Percentiles rank a stretch among this genome's conserved stretches.
These are phyloP conservation scores for Acronicta leporina DNA, from an alignment of 2,888 invertebrate species.

Conservation along the genomic window DNA sequence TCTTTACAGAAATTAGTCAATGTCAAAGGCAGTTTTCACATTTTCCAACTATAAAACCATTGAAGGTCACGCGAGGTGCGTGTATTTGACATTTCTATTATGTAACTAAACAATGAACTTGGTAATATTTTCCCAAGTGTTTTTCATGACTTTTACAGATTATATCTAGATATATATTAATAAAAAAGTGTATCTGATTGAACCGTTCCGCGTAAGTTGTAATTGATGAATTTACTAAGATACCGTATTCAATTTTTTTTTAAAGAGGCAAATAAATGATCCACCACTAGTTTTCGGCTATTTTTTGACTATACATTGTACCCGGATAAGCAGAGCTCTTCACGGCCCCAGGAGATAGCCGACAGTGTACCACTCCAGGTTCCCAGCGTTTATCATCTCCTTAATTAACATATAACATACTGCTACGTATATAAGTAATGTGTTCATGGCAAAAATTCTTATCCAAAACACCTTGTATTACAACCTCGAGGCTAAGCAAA, in stretches of 20 bases:
- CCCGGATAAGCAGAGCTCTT: too few relatives aligned
- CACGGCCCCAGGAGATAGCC: too few relatives aligned
- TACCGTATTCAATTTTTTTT: too few relatives aligned
- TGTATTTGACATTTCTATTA: conserved; percentile 31
- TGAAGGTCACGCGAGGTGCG: conserved; percentile 40
- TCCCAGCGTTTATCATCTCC: too few relatives aligned
- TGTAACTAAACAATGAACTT: conserved; percentile 24
- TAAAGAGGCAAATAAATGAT: too few relatives aligned
- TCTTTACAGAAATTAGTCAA: conserved; percentile 35
- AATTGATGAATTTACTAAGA: neutral
- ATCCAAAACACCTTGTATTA: conserved; percentile 19
- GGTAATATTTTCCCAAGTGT: conserved; percentile 19
- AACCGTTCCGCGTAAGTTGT: conserved; percentile 2
- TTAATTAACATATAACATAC: neutral
- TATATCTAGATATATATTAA: conserved; percentile 23
- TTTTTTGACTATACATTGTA: too few relatives aligned
- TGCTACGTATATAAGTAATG: neutral
- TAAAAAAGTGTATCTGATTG: conserved; percentile 25
- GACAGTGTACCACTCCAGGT: too few relatives aligned
- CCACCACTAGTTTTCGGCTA: too few relatives aligned
- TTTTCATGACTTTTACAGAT: conserved; percentile 13
- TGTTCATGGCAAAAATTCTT: conserved; percentile 3
- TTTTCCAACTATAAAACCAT: conserved; percentile 41
- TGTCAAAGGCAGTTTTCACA: conserved; percentile 48
- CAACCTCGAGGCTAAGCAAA: conserved; percentile 41